Evolutionary conservation across 2,797 vertebrate genomes (phyloP), one percentile per base, ranked within the genome.

Genomic region (Eulemur rubriventer): DNA sequence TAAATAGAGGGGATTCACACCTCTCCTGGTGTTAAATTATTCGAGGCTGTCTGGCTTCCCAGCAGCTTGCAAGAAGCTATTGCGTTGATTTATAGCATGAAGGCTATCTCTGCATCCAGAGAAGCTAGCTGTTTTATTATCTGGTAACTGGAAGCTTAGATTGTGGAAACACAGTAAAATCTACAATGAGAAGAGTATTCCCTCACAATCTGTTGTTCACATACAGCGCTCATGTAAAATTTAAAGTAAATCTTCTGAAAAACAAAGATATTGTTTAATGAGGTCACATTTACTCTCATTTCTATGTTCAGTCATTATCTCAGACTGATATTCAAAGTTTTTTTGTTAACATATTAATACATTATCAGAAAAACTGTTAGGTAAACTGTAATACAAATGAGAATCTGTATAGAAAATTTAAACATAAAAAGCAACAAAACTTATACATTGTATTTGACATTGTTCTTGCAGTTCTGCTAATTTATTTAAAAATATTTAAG

Each of bases 1-100:
- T 85, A 93, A 97, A 63, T 48, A 69, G 72, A 63, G 41, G 33
- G 80, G 89, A 81, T 83, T 75, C 61, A 79, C 28, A 48, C 17
- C 55, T 76, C 48, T 91, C 35, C 90, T 46, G 22, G 41, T 97
- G 35, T 73, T 89, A 72, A 87, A 69, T 79, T 96, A 50, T 82
- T 96, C 43, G 43, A 94, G 61, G 33, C 70, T 85, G 28, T 86
- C 86, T 91, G 78, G 24, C 55, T 96, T 96, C 72, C 83, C 35
- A 81, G 52, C 9, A 14, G 38, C 86, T 94, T 85, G 72, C 17
- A 57, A 43, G 78, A 83, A 78, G 26, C 67, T n/a, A 73, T 18
- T 17, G 22, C 12, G 16, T 6, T 92, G 61, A 95, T 94, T 78
- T 70, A 63, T 43, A 84, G 43, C 55, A 24, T 35, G 22, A 94